Base-by-base conservation (phyloP, 2,888 invertebrate species). In the Acronicta aceris region DNA sequence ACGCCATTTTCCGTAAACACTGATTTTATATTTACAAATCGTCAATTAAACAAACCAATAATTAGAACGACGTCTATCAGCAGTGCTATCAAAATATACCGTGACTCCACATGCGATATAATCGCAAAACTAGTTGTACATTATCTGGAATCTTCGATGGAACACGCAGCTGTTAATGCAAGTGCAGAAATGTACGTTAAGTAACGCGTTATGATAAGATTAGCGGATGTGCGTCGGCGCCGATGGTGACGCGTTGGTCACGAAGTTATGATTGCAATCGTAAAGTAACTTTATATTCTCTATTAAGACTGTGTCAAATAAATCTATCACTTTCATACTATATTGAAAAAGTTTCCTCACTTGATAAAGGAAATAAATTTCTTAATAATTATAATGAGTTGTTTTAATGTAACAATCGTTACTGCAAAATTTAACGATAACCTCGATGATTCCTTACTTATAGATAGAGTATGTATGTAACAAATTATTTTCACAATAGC, bases 131-230 rank as follows among this genome's bases (percentile, higher is more conserved):
- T 79, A 68, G 83, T 74, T 76, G 74, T 82, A 78, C 84, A 89
- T 85, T 88, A 89, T 87, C 89, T 75, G 57, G 51, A 78, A 89
- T 88, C 87, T 85, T 83, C 76, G 70, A 69, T 61, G 74, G 68
- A 77, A 74, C 77, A 67, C 75, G 77, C 81, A 85, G 78, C 81
- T 84, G 83, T 78, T 83, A 78, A 84, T 83, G 82, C 79, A 83
- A 83, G 83, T 76, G 81, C 86, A 82, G 88, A 84, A 86, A 87
- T 88, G 87, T 78, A 87, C 79, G 75, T 81, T 81, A 82, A 84
- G 71, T 79, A 78, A 83, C 70, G 71, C 78, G 80, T 78, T 84
- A 78, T 81, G 85, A 87, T 83, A 81, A 82, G 86, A 84, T 84
- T 84, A 80, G 79, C 81, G 82, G 85, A 85, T 81, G 85, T 75